Evolutionary conservation across 64 coral and sea anemone genomes (phyloP).

Genomic region (Pachyseris speciosa): DNA sequence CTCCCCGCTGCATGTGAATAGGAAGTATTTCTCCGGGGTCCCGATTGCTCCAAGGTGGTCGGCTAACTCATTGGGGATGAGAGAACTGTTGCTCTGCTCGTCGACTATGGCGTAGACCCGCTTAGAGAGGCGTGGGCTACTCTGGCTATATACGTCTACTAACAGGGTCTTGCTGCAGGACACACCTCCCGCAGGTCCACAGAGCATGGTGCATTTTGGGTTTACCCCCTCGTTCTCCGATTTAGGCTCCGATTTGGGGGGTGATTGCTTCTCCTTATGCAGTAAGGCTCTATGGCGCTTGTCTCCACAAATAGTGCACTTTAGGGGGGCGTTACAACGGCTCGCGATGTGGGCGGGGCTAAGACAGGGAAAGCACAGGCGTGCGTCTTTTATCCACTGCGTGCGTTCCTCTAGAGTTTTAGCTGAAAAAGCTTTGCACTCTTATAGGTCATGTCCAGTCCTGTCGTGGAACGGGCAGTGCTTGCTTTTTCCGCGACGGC

Average conservation of each 20-base stretch:
- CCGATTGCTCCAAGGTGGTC: constrained; percentile 16
- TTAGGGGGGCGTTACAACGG: constrained; percentile 4
- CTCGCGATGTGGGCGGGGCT: not conserved
- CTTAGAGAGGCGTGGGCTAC: not conserved
- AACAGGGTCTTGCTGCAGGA: constrained; percentile 40
- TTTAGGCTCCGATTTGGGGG: not conserved
- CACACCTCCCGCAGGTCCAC: too few species aligned
- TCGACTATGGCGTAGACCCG: constrained; percentile 55
- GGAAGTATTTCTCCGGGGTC: not conserved
- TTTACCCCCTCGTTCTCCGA: not conserved
- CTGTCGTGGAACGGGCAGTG: constrained; percentile 57
- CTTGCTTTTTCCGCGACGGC: not conserved
- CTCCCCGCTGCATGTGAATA: too few species aligned
- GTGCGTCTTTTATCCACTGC: too few species aligned
- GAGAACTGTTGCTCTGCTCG: constrained; percentile 58
- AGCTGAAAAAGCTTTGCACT: constrained; percentile 47
- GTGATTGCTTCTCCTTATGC: too few species aligned
- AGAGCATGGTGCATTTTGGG: constrained; percentile 27
- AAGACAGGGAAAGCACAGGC: constrained; percentile 69
- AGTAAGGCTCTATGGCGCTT: constrained; percentile 42
- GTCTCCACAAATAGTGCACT: constrained; percentile 38
- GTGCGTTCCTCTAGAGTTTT: constrained; percentile 34
- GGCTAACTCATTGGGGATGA: constrained; percentile 5
- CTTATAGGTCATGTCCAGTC: constrained; percentile 27
- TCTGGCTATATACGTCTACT: constrained; percentile 27